phyloP scores from a whole-genome alignment of 2,113 vertebrate genomes.

The Mixornis gularis region DNA sequence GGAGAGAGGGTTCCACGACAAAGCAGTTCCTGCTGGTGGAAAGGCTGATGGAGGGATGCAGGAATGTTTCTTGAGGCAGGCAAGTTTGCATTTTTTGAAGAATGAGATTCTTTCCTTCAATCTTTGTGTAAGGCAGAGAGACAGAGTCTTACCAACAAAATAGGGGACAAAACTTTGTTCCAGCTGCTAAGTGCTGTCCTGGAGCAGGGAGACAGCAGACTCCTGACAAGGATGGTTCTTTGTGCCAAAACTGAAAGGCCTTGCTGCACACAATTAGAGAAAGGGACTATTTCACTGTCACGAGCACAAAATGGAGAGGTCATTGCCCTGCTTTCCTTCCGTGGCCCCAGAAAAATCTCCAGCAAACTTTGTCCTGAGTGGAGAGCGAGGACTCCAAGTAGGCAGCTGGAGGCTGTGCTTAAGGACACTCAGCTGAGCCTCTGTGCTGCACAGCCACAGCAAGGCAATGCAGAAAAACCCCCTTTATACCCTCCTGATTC shows the following conservation, averaged over 20 bases:
- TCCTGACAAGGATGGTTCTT: background rate
- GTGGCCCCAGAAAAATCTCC: background rate
- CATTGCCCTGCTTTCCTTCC: background rate
- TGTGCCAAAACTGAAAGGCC: background rate
- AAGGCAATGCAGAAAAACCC: background rate
- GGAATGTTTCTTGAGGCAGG: background rate
- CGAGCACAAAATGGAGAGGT: background rate
- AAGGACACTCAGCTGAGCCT: background rate
- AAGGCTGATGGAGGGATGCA: background rate
- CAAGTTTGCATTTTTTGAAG: background rate
- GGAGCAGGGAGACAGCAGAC: background rate
- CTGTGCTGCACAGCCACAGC: background rate
- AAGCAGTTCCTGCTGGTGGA: background rate
- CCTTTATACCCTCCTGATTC: background rate
- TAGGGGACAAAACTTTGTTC: background rate
- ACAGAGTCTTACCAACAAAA: background rate
- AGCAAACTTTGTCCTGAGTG: background rate
- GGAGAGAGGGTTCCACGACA: background rate
- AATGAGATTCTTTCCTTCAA: background rate
- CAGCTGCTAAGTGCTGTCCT: background rate
- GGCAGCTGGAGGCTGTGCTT: background rate
- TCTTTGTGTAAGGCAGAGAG: background rate
- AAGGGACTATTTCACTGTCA: background rate
- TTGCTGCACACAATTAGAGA: background rate
- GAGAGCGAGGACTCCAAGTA: background rate